Evolutionary conservation across 1,140 invertebrate genomes (phyloP).

Genomic region (Theocolax elegans): DNA sequence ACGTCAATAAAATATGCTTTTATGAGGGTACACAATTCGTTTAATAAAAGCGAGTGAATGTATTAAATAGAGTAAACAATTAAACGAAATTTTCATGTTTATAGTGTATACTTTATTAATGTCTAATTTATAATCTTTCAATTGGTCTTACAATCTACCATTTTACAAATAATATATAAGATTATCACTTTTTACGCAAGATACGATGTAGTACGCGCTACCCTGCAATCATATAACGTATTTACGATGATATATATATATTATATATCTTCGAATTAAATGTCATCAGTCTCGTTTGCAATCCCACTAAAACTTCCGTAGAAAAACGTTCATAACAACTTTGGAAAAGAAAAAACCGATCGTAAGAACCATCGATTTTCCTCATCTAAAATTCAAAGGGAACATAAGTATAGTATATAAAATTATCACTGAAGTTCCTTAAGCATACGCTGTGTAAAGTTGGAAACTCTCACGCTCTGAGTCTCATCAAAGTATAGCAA

Average conservation of each 20-base stretch:
- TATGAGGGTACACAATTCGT: too few relatives aligned
- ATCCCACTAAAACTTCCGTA: conserved; percentile 29
- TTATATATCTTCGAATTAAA: conserved; percentile 3
- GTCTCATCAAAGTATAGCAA: conserved; percentile 1
- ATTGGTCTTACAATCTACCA: conserved; percentile 17
- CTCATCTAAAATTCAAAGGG: conserved; percentile 23
- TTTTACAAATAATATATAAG: conserved; percentile 22
- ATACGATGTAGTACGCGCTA: conserved; percentile 9
- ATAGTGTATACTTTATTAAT: too few relatives aligned
- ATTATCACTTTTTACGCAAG: conserved; percentile 22
- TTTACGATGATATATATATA: too few relatives aligned
- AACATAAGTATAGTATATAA: not conserved
- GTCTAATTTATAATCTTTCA: too few relatives aligned
- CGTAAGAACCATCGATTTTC: too few relatives aligned
- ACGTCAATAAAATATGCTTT: too few relatives aligned
- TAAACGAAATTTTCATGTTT: too few relatives aligned
- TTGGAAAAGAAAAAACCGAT: too few relatives aligned
- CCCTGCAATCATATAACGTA: not conserved
- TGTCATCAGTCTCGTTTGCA: conserved; percentile 6
- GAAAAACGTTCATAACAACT: conserved; percentile 11
- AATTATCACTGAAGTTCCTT: conserved; percentile 14
- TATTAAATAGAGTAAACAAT: too few relatives aligned
- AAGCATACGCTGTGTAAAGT: conserved; percentile 19
- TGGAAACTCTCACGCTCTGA: not conserved
- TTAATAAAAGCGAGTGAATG: too few relatives aligned